Evolutionary conservation across 2,797 vertebrate genomes (phyloP), one percentile per base, ranked within the genome.

Genomic region (Sebastes diploproa): DNA sequence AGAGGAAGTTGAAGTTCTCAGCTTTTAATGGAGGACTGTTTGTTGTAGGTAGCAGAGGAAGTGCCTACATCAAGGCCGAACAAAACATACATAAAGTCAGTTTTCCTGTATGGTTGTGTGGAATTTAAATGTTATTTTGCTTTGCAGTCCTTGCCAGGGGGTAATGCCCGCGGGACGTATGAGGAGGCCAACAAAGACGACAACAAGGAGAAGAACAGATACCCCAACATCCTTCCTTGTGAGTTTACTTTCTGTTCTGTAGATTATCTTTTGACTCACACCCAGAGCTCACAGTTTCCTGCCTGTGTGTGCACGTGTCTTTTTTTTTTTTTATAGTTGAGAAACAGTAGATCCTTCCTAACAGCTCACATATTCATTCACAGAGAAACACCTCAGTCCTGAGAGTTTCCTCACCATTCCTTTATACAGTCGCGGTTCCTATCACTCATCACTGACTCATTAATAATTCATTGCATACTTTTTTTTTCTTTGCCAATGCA

Each of bases 141-240:
- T 81, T 77, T 91, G 3, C 32, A 99, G 98, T 98, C 97, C 0
- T 86, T 99, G 89, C 97, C 97, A 0, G 94, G 96, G 5, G 97
- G 97, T 55, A 96, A 95, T 54, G 84, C 94, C 71, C 96, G 97
- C n/a, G 98, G 97, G 84, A 95, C 95, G 0, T 98, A 97, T 42
- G 98, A 98, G 86, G 96, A 97, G 94, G 98, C 98, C 79, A 99
- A 97, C 86, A 98, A 96, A 84, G 98, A 99, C 46, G 97, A 97
- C 80, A 99, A 99, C 95, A 96, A 97, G 91, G 98, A 99, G 38
- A 99, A 99, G 91, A 99, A 99, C 95, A 95, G 98, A 97, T 99
- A 99, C 34, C 98, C 98, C 56, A 99, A 99, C 94, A 99, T 99
- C 94, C 96, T 99, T 54, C 98, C 98, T 2, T 98, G 98, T 99